Percentiles rank a stretch among this genome's conserved stretches.
These are phyloP conservation scores for Chrysolina haemoptera DNA, from an alignment of 2,888 invertebrate genomes.

Conservation along the genomic window DNA sequence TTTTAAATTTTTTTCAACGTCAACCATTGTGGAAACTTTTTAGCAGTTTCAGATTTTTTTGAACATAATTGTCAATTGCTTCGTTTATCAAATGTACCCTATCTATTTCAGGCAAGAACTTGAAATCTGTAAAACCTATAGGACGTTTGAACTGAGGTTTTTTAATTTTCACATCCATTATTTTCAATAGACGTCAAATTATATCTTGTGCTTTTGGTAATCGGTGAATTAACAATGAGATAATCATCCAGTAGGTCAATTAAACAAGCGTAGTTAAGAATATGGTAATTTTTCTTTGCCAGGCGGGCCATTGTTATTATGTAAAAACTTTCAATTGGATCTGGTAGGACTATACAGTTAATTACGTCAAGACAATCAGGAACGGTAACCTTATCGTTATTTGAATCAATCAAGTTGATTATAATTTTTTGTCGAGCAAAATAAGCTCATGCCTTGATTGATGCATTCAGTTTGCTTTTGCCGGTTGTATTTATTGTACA, in stretches of 20 bases:
- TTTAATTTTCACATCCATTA: background rate
- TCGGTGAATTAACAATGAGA: background rate
- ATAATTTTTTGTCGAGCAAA: background rate
- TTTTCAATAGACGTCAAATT: background rate
- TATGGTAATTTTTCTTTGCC: constrained; percentile 20
- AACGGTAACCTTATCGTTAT: constrained; percentile 42
- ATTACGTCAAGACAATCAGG: constrained; percentile 37
- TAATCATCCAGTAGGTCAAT: constrained; percentile 19
- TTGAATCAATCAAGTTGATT: constrained; percentile 30
- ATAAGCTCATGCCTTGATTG: background rate
- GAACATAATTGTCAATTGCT: no score
- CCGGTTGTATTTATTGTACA: background rate
- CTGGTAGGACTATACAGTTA: constrained; percentile 19
- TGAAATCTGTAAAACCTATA: no score
- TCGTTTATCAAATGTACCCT: no score
- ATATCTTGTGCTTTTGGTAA: background rate
- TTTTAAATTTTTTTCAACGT: no score
- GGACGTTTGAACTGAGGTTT: no score
- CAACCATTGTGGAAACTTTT: no score
- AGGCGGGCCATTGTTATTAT: background rate
- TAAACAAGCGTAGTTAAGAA: constrained; percentile 13
- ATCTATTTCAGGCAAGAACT: no score
- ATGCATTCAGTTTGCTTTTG: constrained; percentile 2
- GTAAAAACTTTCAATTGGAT: constrained; percentile 14
- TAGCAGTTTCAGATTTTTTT: no score